phyloP scores from a whole-genome alignment of 1,140 invertebrate genomes.

The Delia radicum region DNA sequence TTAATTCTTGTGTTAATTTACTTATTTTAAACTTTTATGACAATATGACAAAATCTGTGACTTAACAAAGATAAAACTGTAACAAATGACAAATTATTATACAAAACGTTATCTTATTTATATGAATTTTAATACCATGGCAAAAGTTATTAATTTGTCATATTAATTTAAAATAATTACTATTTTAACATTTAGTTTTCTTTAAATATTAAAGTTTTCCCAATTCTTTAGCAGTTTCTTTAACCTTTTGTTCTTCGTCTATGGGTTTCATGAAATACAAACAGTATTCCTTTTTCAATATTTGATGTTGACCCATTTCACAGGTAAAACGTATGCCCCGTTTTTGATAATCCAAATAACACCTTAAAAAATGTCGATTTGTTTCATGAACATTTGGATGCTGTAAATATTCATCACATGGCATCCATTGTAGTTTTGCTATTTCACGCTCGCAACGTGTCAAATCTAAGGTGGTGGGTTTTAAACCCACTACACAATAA shows the following conservation, averaged over 20 bases:
- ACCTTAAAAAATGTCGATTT: slow-evolving; percentile 68
- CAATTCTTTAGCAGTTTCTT: background rate
- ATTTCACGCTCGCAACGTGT: slow-evolving; percentile 73
- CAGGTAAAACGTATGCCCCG: slow-evolving; percentile 63
- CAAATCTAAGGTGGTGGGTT: slow-evolving; percentile 67
- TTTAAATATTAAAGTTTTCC: background rate
- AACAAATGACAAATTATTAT: background rate
- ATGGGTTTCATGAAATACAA: slow-evolving; percentile 35
- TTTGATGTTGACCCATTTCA: slow-evolving; percentile 38
- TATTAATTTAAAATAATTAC: background rate
- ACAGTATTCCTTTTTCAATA: slow-evolving; percentile 45
- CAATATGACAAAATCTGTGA: no score
- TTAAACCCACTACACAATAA: slow-evolving; percentile 75
- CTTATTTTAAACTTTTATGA: no score
- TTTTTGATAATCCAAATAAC: slow-evolving; percentile 66
- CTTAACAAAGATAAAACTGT: no score
- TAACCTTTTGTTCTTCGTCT: slow-evolving; percentile 6
- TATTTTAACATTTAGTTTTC: background rate
- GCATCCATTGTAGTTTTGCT: slow-evolving; percentile 78
- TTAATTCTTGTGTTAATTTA: no score
- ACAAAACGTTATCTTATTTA: background rate
- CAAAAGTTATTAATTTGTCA: background rate
- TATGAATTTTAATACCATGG: no score
- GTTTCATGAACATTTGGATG: slow-evolving; percentile 74
- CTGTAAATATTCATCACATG: slow-evolving; percentile 70